These are phyloP conservation scores for Miltochrista miniata DNA, from an alignment of 2,888 invertebrate genomes.

Conservation along the genomic window DNA sequence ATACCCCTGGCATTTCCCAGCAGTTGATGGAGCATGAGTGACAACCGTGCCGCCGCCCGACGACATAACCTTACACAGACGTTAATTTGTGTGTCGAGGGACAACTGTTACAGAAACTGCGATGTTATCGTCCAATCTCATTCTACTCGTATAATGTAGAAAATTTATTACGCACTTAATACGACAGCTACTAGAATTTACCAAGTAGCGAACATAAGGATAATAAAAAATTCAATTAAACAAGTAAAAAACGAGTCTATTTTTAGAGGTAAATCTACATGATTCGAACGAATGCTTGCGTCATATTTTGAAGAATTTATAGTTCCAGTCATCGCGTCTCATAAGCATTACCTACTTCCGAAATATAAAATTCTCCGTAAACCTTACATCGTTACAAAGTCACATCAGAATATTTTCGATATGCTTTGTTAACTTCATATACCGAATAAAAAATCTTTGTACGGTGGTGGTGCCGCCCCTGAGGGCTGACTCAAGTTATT, in stretches of 20 bases:
- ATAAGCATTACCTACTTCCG: constrained; percentile 9
- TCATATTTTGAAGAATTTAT: constrained; percentile 41
- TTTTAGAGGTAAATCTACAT: constrained; percentile 46
- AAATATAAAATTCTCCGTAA: constrained; percentile 22
- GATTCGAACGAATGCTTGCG: constrained; percentile 31
- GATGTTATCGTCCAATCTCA: constrained; percentile 69
- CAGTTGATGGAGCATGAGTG: constrained; percentile 84
- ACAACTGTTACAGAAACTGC: constrained; percentile 64
- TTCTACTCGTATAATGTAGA: constrained; percentile 63
- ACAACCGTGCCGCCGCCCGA: constrained; percentile 64
- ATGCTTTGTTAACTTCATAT: constrained; percentile 71
- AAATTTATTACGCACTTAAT: constrained; percentile 70
- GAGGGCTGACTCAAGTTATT: constrained; percentile 69
- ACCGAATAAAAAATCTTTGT: constrained; percentile 71
- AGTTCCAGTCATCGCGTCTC: constrained; percentile 15
- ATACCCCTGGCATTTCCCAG: constrained; percentile 76
- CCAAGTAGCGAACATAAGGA: constrained; percentile 42
- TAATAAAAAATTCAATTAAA: constrained; percentile 54
- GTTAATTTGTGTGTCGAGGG: constrained; percentile 75
- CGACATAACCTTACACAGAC: constrained; percentile 77
- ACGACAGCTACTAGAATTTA: constrained; percentile 74
- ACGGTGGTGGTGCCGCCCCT: constrained; percentile 66
- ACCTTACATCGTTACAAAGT: constrained; percentile 61
- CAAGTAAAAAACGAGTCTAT: constrained; percentile 40
- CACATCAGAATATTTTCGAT: constrained; percentile 59